Evolutionary conservation across 2,888 invertebrate species (phyloP), one percentile per base, ranked within the genome.

Genomic region (Rotaria magnacalcarata): DNA sequence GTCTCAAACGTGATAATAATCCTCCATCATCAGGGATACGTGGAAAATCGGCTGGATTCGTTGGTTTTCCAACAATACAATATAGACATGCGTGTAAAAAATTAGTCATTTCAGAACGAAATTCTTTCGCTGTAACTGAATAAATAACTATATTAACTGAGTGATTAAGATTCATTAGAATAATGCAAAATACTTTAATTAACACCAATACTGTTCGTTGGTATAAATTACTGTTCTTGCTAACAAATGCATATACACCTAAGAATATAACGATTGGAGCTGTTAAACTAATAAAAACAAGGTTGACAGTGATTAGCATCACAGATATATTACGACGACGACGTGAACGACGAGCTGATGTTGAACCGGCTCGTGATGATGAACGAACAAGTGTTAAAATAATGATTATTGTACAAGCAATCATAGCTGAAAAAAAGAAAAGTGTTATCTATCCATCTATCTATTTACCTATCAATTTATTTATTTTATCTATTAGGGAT

Each of bases 251-350:
- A 34, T 52, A 11, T 6, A 80, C 50, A 34, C 56, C 47, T 60
- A 86, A 54, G 24, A 43, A 86, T 34, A 86, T 75, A 47, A 86
- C 86, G 27, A 86, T 85, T 19, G 86, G 86, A n/a, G 85, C 80
- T 85, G 86, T 86, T 50, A 86, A 84, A 84, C 86, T 86, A 54
- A 86, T 86, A 85, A 86, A 86, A 27, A 86, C 85, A 80, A 86
- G 52, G 47, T 86, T 86, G 24, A 85, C 85, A 58, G 86, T 80
- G 21, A 84, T 85, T 58, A 86, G 54, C 86, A 86, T 86, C 27
- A 75, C 75, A 50, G 85, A 85, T 10, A 86, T 85, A 84, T 60
- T 86, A 24, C 85, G 80, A 47, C 80, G 80, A 80, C 80, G 80
- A 47, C 80, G 80, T 47, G 80, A 80, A 80, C 80, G 80, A 80